These are phyloP conservation scores for Pithys albifrons DNA, from an alignment of 2,113 vertebrate genomes.

Conservation along the genomic window DNA sequence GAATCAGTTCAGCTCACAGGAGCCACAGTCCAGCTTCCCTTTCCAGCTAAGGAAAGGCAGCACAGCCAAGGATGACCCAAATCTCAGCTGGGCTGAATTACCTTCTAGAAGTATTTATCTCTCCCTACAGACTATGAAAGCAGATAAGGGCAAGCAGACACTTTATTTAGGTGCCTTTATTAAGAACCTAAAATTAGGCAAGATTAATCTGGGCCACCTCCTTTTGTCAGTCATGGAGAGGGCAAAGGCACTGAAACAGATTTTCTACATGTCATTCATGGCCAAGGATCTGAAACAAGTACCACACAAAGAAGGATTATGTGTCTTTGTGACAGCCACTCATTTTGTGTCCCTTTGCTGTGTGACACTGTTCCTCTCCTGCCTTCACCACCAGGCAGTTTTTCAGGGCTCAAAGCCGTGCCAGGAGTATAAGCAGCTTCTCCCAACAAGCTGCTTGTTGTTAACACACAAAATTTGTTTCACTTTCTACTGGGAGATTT, in stretches of 20 bases:
- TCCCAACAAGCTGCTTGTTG: conserved; percentile 1
- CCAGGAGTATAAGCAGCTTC: background rate
- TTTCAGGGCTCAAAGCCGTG: background rate
- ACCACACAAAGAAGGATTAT: background rate
- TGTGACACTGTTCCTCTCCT: background rate
- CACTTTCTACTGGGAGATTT: background rate
- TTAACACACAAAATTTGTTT: background rate
- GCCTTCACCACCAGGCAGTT: background rate
- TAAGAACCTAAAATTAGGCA: conserved; percentile 47
- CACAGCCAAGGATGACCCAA: background rate
- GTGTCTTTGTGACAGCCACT: background rate
- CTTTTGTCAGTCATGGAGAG: background rate
- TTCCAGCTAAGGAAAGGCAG: background rate
- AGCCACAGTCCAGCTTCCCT: background rate
- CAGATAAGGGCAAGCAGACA: background rate
- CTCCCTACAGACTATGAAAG: background rate
- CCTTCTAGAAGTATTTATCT: background rate
- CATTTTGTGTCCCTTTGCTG: background rate
- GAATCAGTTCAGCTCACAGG: fast-evolving
- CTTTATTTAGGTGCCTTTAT: conserved; percentile 21
- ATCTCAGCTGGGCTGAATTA: background rate
- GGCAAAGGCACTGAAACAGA: background rate
- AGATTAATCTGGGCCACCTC: conserved; percentile 31
- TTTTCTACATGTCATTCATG: background rate
- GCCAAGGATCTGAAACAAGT: background rate